Base-by-base conservation (phyloP, 2,888 invertebrate species). In the Xestia rhomboidea region DNA sequence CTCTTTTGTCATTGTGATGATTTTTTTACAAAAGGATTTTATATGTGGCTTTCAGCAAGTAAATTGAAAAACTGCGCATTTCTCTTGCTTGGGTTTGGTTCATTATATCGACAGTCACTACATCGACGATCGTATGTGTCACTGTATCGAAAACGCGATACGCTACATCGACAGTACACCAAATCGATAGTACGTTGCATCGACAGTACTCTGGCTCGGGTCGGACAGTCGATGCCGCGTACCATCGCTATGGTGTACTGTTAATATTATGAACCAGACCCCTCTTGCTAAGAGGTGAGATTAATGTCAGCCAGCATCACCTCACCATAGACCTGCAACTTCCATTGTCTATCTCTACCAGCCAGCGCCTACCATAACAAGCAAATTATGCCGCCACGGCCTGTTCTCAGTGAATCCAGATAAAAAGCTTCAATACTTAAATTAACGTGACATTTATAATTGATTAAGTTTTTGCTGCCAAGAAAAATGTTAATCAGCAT, bases 401-500 rank as follows among this genome's bases (percentile, higher is more conserved):
- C 13, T 72, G 49, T 73, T 69, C 78, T 57, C 62, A 74, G 49
- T 46, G 27, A 66, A 71, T 30, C 30, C 27, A 24, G 21, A 60
- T 64, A 68, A 81, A 83, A 85, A 85, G 77, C 38, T 60, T 34
- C 49, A 62, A 77, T 85, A 82, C 64, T 46, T 86, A 86, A 83
- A 76, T 83, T 83, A 83, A 67, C 72, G 79, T 79, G 75, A 73
- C 83, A 80, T 79, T 83, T 83, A 83, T 83, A 86, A 84, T 83
- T 84, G 79, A 86, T 83, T 80, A 76, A 68, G 70, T 81, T 83
- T 77, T 83, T 82, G 69, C 64, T 76, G n/a, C 4, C 11, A 73
- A 78, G 77, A 86, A 84, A 82, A 87, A 81, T 81, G 73, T 82
- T 85, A 86, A 85, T 89, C 78, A 80, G 63, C 76, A 72, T 73